phyloP scores from a whole-genome alignment of 2,113 vertebrate genomes.

The Dicaeum eximium region DNA sequence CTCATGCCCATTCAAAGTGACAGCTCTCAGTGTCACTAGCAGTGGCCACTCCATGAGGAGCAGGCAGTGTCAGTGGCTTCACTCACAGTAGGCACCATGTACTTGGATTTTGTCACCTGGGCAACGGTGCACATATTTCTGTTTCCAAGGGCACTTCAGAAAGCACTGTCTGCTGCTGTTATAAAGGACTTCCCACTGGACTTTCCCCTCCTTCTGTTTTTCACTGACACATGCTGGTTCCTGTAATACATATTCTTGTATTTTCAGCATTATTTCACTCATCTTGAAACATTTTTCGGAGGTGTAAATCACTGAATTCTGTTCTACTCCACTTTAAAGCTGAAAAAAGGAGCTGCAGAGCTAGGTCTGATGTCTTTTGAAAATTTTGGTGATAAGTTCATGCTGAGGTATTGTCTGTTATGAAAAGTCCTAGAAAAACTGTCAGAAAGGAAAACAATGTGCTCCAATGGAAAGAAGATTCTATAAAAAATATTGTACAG shows the following conservation, averaged over 20 bases:
- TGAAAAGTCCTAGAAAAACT: background rate
- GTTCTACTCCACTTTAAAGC: background rate
- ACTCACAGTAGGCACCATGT: background rate
- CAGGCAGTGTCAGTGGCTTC: background rate
- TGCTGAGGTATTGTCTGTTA: background rate
- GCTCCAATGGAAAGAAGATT: background rate
- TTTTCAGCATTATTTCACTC: conserved; percentile 16
- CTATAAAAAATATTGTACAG: background rate
- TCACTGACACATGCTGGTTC: background rate
- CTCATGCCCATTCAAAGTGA: background rate
- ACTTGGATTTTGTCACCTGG: conserved; percentile 36
- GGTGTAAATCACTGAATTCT: background rate
- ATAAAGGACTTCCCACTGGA: background rate
- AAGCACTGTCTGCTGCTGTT: background rate
- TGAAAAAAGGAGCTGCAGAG: background rate
- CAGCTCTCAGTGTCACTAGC: background rate
- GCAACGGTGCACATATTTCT: background rate
- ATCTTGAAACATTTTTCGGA: background rate
- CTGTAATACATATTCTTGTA: background rate
- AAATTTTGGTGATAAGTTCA: background rate
- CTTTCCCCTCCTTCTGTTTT: background rate
- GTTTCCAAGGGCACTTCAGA: conserved; percentile 20
- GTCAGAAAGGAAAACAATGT: conserved; percentile 1
- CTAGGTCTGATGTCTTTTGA: background rate
- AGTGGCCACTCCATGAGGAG: background rate